phyloP scores from a whole-genome alignment of 2,113 vertebrate species.

The Polypterus bichir region DNA sequence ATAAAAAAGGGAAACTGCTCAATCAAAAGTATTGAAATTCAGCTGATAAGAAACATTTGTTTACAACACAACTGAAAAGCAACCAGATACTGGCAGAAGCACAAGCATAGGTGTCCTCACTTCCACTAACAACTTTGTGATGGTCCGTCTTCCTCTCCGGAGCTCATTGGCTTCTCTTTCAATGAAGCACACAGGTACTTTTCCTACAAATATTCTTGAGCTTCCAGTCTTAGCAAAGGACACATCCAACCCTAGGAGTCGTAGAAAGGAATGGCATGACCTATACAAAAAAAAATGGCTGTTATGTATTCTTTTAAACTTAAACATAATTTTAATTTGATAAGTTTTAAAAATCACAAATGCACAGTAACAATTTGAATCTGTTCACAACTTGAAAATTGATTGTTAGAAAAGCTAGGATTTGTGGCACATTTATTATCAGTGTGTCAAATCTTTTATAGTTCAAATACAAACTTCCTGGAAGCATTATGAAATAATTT shows the following conservation, averaged over 20 bases:
- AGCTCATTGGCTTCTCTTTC: constrained; percentile 82
- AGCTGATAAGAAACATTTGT: no score
- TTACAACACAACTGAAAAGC: background rate
- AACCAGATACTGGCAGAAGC: background rate
- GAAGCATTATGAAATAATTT: no score
- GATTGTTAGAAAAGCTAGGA: no score
- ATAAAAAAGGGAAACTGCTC: no score
- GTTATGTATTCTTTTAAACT: background rate
- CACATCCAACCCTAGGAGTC: constrained; percentile 69
- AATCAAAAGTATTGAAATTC: no score
- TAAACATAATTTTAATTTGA: no score
- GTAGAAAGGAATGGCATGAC: constrained; percentile 59
- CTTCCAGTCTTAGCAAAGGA: constrained; percentile 50
- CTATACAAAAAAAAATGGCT: constrained; percentile 35
- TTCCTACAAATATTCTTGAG: constrained; percentile 55
- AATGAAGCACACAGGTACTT: constrained; percentile 77
- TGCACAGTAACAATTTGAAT: no score
- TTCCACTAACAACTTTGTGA: constrained; percentile 74
- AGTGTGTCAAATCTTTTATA: no score
- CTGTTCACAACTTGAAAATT: no score
- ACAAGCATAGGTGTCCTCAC: constrained; percentile 38
- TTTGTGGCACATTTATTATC: no score
- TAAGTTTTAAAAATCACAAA: no score
- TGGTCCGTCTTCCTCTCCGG: constrained; percentile 62
- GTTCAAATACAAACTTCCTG: no score